These are phyloP conservation scores for Magallana nippona DNA, from an alignment of 2,888 invertebrate genomes.

Conservation along the genomic window DNA sequence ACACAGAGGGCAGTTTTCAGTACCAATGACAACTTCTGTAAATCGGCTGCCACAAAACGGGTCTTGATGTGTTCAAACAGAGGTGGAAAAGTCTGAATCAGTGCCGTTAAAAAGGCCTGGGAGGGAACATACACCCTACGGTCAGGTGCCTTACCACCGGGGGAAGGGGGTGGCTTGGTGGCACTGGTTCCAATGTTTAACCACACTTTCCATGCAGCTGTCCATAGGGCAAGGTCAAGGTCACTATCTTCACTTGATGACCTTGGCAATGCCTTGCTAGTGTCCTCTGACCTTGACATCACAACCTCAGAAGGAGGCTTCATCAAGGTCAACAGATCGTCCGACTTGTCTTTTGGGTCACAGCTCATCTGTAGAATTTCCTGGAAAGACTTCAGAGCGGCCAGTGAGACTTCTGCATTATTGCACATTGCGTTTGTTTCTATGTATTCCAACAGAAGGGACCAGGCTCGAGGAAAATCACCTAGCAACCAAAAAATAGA, in stretches of 20 bases:
- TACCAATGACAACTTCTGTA: constrained; percentile 89
- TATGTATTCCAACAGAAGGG: constrained; percentile 94
- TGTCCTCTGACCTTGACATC: constrained; percentile 68
- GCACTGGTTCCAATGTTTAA: constrained; percentile 91
- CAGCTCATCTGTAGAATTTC: constrained; percentile 86
- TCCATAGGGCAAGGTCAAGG: constrained; percentile 76
- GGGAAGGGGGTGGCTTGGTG: constrained; percentile 83
- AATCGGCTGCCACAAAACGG: constrained; percentile 84
- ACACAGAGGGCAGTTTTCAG: constrained; percentile 89
- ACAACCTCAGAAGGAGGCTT: constrained; percentile 67
- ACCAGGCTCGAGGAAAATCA: constrained; percentile 97
- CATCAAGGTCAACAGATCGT: constrained; percentile 48
- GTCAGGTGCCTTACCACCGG: constrained; percentile 37
- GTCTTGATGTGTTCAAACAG: constrained; percentile 93
- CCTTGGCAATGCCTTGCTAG: constrained; percentile 46
- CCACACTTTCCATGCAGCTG: constrained; percentile 84
- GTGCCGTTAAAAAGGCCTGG: constrained; percentile 94
- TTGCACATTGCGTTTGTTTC: constrained; percentile 87
- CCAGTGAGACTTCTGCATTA: constrained; percentile 95
- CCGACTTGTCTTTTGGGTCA: constrained; percentile 59
- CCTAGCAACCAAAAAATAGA: constrained; percentile 80
- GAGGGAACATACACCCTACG: constrained; percentile 89
- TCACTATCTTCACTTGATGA: constrained; percentile 58
- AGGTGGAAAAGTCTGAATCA: constrained; percentile 96
- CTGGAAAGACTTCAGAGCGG: constrained; percentile 97